These are phyloP conservation scores for Penaeus monodon DNA, from an alignment of 2,888 invertebrate genomes.

Conservation along the genomic window DNA sequence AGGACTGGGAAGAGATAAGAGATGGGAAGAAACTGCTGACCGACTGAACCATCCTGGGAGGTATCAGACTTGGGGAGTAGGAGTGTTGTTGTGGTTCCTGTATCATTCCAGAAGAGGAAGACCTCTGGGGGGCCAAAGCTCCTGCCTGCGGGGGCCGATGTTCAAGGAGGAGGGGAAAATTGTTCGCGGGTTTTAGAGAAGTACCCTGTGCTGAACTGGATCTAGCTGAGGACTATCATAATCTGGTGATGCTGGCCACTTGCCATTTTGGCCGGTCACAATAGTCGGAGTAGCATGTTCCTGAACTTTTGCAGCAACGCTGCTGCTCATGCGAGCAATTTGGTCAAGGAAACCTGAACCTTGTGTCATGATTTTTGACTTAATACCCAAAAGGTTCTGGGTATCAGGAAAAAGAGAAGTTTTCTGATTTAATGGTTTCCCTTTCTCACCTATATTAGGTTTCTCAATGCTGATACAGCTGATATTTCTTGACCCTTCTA, in stretches of 20 bases:
- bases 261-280: conserved; percentile 26
- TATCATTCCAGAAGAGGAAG: conserved; percentile 34
- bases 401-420: conserved; percentile 12
- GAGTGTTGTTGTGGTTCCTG: conserved; percentile 8
- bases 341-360: conserved; percentile 40
- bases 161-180: neutral
- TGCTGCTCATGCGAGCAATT: conserved; percentile 43
- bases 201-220: too few species aligned
- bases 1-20: conserved; percentile 14
- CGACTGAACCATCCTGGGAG: conserved; percentile 42
- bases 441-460: conserved; percentile 19
- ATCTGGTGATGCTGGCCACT: neutral
- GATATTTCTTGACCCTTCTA: conserved; percentile 35
- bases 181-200: neutral
- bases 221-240: too few species aligned
- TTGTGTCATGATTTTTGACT: conserved; percentile 20
- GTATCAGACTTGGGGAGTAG: neutral
- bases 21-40: conserved; percentile 30
- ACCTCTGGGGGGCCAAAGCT: conserved; percentile 31
- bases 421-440: neutral
- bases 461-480: conserved; percentile 36
- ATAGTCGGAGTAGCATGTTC: conserved; percentile 42
- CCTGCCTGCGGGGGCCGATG: neutral
- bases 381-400: conserved; percentile 37
- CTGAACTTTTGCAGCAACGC: conserved; percentile 41